Conservation (phyloP, 1,140 invertebrate genomes). For the Tetramorium simillimum region DNA sequence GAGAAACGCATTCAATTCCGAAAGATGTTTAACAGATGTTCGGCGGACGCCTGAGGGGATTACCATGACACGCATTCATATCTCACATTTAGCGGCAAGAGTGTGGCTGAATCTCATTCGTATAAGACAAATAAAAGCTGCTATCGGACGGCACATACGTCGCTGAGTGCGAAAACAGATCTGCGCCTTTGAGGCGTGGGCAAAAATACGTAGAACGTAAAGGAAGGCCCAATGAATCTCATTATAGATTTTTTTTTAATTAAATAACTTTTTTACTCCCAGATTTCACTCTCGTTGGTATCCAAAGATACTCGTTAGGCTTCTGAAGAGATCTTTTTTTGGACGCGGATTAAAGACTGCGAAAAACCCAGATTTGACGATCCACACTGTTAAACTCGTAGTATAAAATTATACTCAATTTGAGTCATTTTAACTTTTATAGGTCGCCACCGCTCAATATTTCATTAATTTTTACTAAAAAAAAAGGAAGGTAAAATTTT, state of each 20-base stretch:
- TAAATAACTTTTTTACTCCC: neutral
- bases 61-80: neutral
- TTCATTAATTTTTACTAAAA: no score
- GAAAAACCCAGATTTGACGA: neutral
- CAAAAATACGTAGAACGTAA: neutral
- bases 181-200: neutral
- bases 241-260: neutral
- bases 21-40: constrained; percentile 38
- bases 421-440: no score
- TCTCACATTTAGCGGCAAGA: neutral
- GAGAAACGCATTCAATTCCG: neutral
- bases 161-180: neutral
- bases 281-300: neutral
- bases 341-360: neutral
- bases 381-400: no score
- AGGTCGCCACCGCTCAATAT: no score
- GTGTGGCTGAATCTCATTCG: constrained; percentile 1
- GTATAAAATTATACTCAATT: no score
- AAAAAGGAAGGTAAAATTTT: no score
- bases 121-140: constrained; percentile 12
- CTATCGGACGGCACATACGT: neutral
- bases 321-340: neutral
- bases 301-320: neutral
- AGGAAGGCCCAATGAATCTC: neutral
- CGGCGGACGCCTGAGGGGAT: neutral